A percentile compares a stretch with the other conserved stretches of the same genome.
Evolutionary conservation across 2,797 vertebrate genomes (phyloP).

Genomic region (Danionella dracula): DNA sequence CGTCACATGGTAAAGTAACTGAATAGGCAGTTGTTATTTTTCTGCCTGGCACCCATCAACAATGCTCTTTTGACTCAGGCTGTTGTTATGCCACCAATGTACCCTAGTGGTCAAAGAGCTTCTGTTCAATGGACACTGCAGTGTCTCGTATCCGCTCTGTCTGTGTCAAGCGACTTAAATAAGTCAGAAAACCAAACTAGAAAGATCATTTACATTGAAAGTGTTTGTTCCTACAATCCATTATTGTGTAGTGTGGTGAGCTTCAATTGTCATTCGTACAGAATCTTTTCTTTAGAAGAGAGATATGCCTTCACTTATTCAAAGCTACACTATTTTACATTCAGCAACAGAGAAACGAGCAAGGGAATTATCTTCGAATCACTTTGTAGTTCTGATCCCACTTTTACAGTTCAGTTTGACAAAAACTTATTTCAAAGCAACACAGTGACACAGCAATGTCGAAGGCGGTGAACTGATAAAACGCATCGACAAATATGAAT

Average conservation of each 20-base stretch:
- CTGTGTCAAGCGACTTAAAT: background rate
- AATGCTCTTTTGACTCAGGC: background rate
- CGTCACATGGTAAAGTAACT: no score
- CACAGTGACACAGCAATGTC: background rate
- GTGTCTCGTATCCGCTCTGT: background rate
- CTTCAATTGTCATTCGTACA: background rate
- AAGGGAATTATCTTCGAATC: no score
- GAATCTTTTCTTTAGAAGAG: background rate
- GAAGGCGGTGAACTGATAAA: no score
- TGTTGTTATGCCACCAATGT: background rate
- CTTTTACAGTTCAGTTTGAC: no score
- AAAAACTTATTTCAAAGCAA: no score
- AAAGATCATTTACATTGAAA: background rate
- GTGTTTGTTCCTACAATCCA: background rate
- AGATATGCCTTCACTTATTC: no score
- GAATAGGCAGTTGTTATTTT: background rate
- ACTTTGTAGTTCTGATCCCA: no score
- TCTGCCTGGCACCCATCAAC: background rate
- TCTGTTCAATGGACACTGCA: conserved; percentile 11
- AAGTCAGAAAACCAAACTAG: background rate
- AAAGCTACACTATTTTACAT: no score
- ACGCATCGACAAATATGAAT: conserved; percentile 2
- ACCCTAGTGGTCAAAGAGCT: background rate
- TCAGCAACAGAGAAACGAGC: no score
- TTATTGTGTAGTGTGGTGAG: background rate